Base-by-base conservation (phyloP, 2,113 vertebrate genomes). In the Piaya cayana region DNA sequence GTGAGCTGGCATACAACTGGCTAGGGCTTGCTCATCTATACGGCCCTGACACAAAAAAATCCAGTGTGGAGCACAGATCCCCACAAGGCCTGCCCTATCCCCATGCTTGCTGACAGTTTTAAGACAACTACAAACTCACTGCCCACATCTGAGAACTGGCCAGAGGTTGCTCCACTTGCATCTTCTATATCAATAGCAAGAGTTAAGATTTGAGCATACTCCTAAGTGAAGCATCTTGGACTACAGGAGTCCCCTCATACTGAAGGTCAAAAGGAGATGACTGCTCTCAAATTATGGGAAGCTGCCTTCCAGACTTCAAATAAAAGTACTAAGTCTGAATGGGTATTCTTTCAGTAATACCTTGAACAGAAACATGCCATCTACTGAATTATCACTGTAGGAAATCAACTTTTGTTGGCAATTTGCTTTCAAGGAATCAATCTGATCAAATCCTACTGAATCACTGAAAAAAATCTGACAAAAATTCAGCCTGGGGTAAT, bases 1-100 rank as follows among this genome's bases (percentile, higher is more conserved):
- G 17, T 8, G 5, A 56, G 9, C 17, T 52, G 29, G 60, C 22
- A 2, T 0, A 0, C 71, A 86, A 50, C 62, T 8, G 17, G 16
- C 20, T 39, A 34, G 39, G 29, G n/a, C 65, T 55, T 19, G 53
- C 43, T 56, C 58, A 43, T 59, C 37, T 52, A 4, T 15, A 8
- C 13, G 1, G 3, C 2, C 4, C 53, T 37, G 39, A 30, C 22
- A 21, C 9, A 21, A 42, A 32, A n/a, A 77, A 34, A 25, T 23
- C 29, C 4, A 27, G 11, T 65, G 43, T 1, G 0, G 37, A 42
- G 30, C 45, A 19, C 42, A 52, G 39, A n/a, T 50, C 56, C 17
- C 3, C 1, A 5, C 2, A 0, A 13, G 6, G 27, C 63, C 74
- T 15, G 22, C 50, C 50, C 69, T 30, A 12, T 62, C 47, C 30